Evolutionary conservation across 2,797 vertebrate genomes (phyloP).

Genomic region (Gymnothorax reevesii): DNA sequence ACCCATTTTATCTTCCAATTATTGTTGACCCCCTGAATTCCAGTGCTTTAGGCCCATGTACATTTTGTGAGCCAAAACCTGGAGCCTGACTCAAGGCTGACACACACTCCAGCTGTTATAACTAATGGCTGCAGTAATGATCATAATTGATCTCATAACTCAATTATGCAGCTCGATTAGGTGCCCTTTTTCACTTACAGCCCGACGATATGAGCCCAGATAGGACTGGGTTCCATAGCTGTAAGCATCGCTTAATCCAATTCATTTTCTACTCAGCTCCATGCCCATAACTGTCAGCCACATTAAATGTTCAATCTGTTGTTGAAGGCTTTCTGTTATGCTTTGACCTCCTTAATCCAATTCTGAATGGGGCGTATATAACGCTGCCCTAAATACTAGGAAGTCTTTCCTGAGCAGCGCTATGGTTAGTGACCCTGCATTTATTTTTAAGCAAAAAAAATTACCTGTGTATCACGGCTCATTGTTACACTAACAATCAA

Average conservation of each 20-base stretch:
- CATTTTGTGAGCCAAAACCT: not conserved
- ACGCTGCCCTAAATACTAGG: not conserved
- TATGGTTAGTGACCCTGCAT: not conserved
- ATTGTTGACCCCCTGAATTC: not conserved
- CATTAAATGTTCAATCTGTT: not conserved
- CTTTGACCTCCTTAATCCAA: not conserved
- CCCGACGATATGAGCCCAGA: not conserved
- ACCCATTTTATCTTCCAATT: not conserved
- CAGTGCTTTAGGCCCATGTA: not conserved
- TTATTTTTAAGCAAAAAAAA: not conserved
- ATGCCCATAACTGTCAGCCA: not conserved
- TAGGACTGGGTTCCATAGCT: not conserved
- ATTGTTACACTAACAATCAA: not conserved
- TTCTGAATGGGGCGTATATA: not conserved
- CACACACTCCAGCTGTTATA: not conserved
- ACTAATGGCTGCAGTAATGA: not conserved
- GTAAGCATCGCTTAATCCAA: not conserved
- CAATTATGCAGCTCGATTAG: not conserved
- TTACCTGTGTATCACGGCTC: not conserved
- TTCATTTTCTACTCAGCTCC: not conserved
- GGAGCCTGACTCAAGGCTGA: not conserved
- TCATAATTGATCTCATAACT: not conserved
- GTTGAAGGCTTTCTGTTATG: not conserved
- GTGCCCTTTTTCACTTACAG: not conserved
- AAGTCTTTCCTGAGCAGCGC: not conserved